Percentiles rank a stretch among this genome's conserved stretches.
phyloP scores from a whole-genome alignment of 2,888 invertebrate genomes.

The Drosophila multiciliata region DNA sequence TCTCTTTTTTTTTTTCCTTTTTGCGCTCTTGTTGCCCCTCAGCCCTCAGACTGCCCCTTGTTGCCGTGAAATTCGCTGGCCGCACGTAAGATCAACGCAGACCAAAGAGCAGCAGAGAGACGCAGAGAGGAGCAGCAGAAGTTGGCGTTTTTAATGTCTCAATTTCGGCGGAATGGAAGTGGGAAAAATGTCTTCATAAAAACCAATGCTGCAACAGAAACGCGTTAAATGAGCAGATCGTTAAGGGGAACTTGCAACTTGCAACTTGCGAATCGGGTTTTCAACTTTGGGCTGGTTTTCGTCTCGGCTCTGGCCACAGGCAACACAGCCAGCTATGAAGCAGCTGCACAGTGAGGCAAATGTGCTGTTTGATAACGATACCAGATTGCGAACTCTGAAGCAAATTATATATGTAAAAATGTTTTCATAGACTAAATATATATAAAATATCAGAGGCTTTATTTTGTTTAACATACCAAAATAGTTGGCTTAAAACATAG shows the following conservation, averaged over 20 bases:
- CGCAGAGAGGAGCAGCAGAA: background rate
- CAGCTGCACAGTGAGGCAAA: conserved; percentile 32
- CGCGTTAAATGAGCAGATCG: conserved; percentile 80
- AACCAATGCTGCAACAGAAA: conserved; percentile 60
- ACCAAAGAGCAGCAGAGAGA: background rate
- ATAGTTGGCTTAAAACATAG: background rate
- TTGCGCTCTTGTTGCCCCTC: conserved; percentile 28
- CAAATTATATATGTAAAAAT: background rate
- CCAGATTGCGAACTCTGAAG: background rate
- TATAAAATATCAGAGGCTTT: background rate
- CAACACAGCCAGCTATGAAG: conserved; percentile 18
- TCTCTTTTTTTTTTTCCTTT: conserved; percentile 14
- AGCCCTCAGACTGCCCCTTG: background rate
- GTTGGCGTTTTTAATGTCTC: conserved; percentile 79
- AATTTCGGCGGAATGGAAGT: conserved; percentile 71
- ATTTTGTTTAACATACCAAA: background rate
- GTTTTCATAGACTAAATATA: background rate
- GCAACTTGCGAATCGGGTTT: conserved; percentile 35
- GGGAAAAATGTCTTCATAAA: conserved; percentile 75
- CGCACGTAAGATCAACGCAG: conserved; percentile 35
- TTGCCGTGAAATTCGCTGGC: conserved; percentile 24
- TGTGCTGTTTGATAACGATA: background rate
- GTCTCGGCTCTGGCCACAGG: conserved; percentile 24
- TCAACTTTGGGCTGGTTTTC: conserved; percentile 29
- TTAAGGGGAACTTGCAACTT: conserved; percentile 65